Percentiles rank a stretch among this genome's conserved stretches.
phyloP scores from a whole-genome alignment of 2,113 vertebrate genomes.

The Poeciliopsis occidentalis region DNA sequence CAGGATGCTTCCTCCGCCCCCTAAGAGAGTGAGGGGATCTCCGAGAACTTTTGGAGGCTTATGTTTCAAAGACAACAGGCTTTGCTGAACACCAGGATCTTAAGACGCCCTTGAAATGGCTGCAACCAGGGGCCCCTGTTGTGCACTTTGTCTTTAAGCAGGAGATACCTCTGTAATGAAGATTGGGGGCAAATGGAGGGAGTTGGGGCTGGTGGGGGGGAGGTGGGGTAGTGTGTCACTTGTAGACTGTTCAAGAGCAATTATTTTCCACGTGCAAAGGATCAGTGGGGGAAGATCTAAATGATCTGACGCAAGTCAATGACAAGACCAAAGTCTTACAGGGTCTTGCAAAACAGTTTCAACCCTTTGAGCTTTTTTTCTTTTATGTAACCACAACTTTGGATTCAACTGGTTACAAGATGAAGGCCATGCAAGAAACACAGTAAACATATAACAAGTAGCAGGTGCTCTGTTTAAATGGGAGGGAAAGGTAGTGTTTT shows the following conservation, averaged over 20 bases:
- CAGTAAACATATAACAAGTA: neutral
- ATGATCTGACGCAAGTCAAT: neutral
- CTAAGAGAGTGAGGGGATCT: conserved; percentile 65
- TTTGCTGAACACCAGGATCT: conserved; percentile 70
- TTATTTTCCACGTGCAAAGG: conserved; percentile 15
- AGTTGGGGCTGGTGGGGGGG: too few species aligned
- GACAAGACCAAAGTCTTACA: neutral
- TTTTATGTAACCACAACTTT: neutral
- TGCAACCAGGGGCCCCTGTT: conserved; percentile 51
- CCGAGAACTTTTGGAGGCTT: conserved; percentile 68
- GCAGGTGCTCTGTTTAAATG: neutral
- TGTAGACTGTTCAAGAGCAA: conserved; percentile 46
- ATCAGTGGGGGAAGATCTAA: conserved; percentile 7
- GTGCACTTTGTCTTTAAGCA: conserved; percentile 68
- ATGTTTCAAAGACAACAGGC: conserved; percentile 78
- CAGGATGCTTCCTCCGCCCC: conserved; percentile 65
- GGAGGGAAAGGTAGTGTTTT: neutral
- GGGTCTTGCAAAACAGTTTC: neutral
- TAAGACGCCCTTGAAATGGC: conserved; percentile 73
- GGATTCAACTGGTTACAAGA: neutral
- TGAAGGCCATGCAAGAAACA: neutral
- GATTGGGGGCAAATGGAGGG: conserved; percentile 37
- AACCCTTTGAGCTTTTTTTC: neutral
- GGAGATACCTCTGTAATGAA: conserved; percentile 65
- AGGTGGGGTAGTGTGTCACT: conserved; percentile 48